phyloP scores from a whole-genome alignment of 2,888 invertebrate species.

The Mythimna albipuncta region DNA sequence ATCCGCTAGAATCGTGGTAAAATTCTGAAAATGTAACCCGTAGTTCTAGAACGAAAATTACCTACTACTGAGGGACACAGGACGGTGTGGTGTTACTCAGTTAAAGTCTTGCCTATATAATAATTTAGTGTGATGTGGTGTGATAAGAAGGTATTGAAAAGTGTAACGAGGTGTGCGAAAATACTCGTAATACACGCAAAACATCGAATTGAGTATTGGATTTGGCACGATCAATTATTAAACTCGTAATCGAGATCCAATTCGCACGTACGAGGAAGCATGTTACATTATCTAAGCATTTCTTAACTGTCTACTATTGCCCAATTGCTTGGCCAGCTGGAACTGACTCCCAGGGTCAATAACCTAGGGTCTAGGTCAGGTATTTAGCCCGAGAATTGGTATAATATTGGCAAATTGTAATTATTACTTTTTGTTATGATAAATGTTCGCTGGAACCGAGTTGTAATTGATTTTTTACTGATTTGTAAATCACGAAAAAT shows the following conservation, averaged over 20 bases:
- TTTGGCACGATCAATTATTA: background rate
- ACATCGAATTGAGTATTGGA: background rate
- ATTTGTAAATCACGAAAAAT: background rate
- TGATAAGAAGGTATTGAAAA: too few species aligned
- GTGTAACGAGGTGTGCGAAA: background rate
- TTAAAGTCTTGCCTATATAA: too few species aligned
- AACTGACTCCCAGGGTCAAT: constrained; percentile 27
- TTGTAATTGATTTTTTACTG: constrained; percentile 11
- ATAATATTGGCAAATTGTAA: constrained; percentile 26
- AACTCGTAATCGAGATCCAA: background rate
- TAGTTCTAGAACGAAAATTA: too few species aligned
- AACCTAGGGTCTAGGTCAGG: constrained; percentile 51
- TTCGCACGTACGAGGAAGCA: constrained; percentile 38
- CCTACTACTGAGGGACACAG: too few species aligned
- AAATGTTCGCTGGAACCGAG: constrained; percentile 4
- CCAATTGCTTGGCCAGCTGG: constrained; percentile 22
- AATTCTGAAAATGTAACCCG: too few species aligned
- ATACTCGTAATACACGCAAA: background rate
- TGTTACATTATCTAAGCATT: constrained; percentile 30
- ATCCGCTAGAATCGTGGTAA: too few species aligned
- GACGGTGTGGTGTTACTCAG: too few species aligned
- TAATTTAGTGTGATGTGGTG: too few species aligned
- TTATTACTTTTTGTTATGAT: constrained; percentile 13
- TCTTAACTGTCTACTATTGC: constrained; percentile 37
- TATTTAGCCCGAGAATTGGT: constrained; percentile 28